Evolutionary conservation across 2,113 vertebrate species (phyloP), one percentile per base, ranked within the genome.

Genomic region (Cheilinus undulatus): DNA sequence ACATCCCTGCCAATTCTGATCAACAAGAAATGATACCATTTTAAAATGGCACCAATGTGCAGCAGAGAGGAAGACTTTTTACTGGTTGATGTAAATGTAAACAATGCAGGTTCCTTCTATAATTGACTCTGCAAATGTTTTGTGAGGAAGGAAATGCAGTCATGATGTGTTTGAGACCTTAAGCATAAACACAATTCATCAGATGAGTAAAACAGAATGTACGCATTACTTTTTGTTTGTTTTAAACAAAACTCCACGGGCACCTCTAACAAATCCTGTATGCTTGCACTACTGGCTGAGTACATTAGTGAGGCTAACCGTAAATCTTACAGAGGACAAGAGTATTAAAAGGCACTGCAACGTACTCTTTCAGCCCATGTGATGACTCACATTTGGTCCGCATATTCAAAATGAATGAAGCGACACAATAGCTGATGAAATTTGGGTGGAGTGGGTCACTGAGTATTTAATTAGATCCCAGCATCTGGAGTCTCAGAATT

Each of bases 401-500:
- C 53, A 36, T 43, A 19, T 14, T 17, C 15, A 46, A 74, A 84
- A 23, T 20, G 23, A 62, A 83, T 34, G 68, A 43, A 73, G 23
- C 15, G 52, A 68, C 52, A 77, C 69, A 68, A 60, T 82, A 65
- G 32, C 67, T 17, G 61, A 58, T 54, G 61, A 52, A 0, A 75
- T 65, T 24, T 76, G 68, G 76, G 69, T 67, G 63, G 62, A 86
- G 78, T 48, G 28, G 64, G 45, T 49, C 72, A 65, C 70, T 65
- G 76, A 40, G 59, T 30, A 85, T 74, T 67, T 89, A 75, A 84
- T 85, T 76, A 69, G n/a, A 83, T 59, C 42, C 61, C 54, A 64
- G 67, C 59, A 83, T 83, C 73, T 61, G 76, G 78, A 88, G 69
- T 62, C 81, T 80, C 53, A 82, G 70, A 57, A 75, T 23, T 73